These are phyloP conservation scores for Alligator mississippiensis DNA, from an alignment of 2,113 vertebrate species.

Conservation along the genomic window DNA sequence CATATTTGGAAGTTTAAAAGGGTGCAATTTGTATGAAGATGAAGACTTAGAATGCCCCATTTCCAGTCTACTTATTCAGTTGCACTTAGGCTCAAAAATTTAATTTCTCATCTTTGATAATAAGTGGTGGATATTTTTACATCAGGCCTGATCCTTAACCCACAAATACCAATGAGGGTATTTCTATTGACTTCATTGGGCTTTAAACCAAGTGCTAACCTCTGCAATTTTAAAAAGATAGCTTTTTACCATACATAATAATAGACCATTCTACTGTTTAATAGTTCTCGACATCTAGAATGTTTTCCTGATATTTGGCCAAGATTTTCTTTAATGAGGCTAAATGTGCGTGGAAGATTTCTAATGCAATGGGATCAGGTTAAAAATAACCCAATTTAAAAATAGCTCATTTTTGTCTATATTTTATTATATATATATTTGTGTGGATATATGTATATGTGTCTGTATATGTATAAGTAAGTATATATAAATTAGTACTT, in stretches of 20 bases:
- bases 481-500: too few relatives aligned
- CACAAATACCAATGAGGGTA: not conserved
- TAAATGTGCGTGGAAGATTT: not conserved
- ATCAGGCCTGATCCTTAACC: not conserved
- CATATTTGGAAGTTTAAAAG: not conserved
- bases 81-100: not conserved
- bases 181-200: not conserved
- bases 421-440: not conserved
- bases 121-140: not conserved
- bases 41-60: not conserved
- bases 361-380: not conserved
- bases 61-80: accelerated
- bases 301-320: not conserved
- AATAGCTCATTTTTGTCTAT: too few relatives aligned
- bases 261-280: not conserved
- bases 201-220: not conserved
- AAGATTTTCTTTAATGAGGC: not conserved
- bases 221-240: not conserved
- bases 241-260: not conserved
- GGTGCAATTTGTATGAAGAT: not conserved
- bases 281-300: not conserved
- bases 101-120: not conserved
- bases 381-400: not conserved
- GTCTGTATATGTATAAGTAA: too few relatives aligned
- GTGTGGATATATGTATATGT: not conserved